Evolutionary conservation across 30 jellyfish, hydroid and myxozoan genomes (phyloP), one percentile per base, ranked within the genome.

Genomic region (Cassiopea andromeda): DNA sequence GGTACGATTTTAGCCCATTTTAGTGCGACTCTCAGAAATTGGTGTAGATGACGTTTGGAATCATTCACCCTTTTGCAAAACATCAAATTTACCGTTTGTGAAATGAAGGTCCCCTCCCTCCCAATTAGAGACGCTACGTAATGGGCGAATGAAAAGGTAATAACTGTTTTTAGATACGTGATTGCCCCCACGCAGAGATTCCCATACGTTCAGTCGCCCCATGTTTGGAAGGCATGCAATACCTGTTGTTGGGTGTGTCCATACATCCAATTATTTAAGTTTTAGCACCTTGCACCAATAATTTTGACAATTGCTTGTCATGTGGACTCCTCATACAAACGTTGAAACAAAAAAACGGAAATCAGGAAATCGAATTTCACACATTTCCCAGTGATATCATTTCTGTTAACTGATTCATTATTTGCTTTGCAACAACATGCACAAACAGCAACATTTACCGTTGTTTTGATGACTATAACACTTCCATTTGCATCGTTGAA

Each of bases 291-390:
- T 83, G 9, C 27, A 67, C 1, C 70, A n/a, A 48, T 84, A 69
- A 84, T 49, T 69, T 69, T 71, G 91, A 46, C 84, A 83, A 83
- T 71, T 77, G 48, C 18, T 45, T 83, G 90, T 83, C 84, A 59
- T 47, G 78, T 17, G 68, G 44, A 74, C 70, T 73, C 70, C 61
- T 15, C 84, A 71, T 18, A 44, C 78, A 44, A 50, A 83, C 44
- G 45, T 19, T 67, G 50, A 69, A 83, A 83, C 91, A 71, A 83
- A 84, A 82, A 83, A 83, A 48, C 84, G 84, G 91, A 70, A 71
- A 70, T 47, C 15, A 43, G 54, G 74, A 47, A 69, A 66, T 66
- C 19, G 91, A 71, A 78, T 83, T 69, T 54, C 46, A 50, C 84
- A 83, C 76, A 83, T 71, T 83, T 48, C 82, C 60, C 44, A 47